These are phyloP conservation scores for Ornithoptera priamus DNA, from an alignment of 2,888 invertebrate genomes.

Conservation along the genomic window DNA sequence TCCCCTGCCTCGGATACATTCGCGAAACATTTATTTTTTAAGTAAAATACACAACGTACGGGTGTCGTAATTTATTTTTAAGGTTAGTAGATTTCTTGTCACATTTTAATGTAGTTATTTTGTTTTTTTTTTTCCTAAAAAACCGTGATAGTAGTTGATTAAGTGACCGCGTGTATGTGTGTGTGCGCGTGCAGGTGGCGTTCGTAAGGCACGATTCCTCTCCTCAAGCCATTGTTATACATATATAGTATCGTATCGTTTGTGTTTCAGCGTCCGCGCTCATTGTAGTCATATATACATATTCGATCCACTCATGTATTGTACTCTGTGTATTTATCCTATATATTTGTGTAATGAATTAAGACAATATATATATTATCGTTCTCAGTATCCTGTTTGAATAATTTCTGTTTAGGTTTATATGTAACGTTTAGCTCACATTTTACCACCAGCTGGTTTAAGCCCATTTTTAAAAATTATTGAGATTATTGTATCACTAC, in stretches of 20 bases:
- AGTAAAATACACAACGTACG: slow-evolving; percentile 69
- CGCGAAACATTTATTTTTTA: slow-evolving; percentile 61
- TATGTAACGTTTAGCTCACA: slow-evolving; percentile 21
- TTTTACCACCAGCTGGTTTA: slow-evolving; percentile 8
- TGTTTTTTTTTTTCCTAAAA: slow-evolving; percentile 64
- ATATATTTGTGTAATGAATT: slow-evolving; percentile 32
- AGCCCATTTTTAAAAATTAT: slow-evolving; percentile 12
- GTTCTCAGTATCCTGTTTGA: not conserved
- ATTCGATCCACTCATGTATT: slow-evolving; percentile 49
- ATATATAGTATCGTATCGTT: slow-evolving; percentile 55
- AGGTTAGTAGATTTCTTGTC: slow-evolving; percentile 74
- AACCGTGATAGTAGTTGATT: slow-evolving; percentile 80
- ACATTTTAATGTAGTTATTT: slow-evolving; percentile 66
- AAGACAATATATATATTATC: slow-evolving; percentile 1
- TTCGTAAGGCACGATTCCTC: slow-evolving; percentile 72
- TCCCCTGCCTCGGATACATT: slow-evolving; percentile 49
- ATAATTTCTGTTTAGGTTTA: slow-evolving; percentile 2
- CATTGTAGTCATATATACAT: slow-evolving; percentile 48
- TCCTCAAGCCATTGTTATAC: slow-evolving; percentile 63
- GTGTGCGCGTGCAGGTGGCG: slow-evolving; percentile 58
- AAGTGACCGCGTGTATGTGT: slow-evolving; percentile 65
- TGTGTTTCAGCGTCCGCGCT: slow-evolving; percentile 63
- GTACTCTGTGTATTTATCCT: slow-evolving; percentile 42
- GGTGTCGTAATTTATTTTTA: slow-evolving; percentile 75
- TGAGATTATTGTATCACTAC: slow-evolving; percentile 1